Base-by-base conservation (phyloP, 2,113 vertebrate genomes). In the Leucopsar rothschildi region DNA sequence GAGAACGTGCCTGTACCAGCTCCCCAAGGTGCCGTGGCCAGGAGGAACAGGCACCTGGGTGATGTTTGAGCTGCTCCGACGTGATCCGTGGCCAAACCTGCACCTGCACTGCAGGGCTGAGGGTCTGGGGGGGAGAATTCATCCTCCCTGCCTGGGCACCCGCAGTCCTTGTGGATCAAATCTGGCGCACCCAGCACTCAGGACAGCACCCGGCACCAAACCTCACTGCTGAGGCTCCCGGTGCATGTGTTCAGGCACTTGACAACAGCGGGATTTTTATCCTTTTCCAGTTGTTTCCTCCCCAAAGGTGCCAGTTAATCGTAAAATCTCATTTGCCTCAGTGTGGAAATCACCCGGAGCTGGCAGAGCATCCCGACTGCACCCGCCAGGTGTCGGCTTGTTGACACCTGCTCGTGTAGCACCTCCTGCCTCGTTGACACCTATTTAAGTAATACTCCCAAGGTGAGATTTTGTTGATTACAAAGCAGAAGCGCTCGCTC, bases 51-150 rank as follows among this genome's bases (percentile, higher is more conserved):
- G n/a, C 42, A 6, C 50, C 65, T 10, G 10, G 2, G 23, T 5
- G 44, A 24, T 29, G 61, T 9, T 78, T 24, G 37, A 40, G n/a
- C 49, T 45, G 35, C 49, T 68, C 4, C 0, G 1, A 9, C 1
- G 0, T 0, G 5, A 8, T 40, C 47, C 25, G 0, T 0, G 4
- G 44, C 33, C 35, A 68, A 60, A 55, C 15, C 52, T 0, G 0
- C 57, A 15, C 31, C n/a, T 40, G 4, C 10, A 13, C 16, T 0
- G 31, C 49, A 3, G 29, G 25, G 61, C 37, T 21, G 63, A 27
- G 33, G 15, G 15, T 83, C 47, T 1, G 3, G 33, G 22, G 7
- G 21, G 9, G n/a, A 5, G 82, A 60, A n/a, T 42, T 70, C 19
- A 9, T 20, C 20, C 70, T 15, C 88, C 45, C 37, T 59, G 50